Conservation (phyloP, 1,140 invertebrate species). For the Achatina immaculata region DNA sequence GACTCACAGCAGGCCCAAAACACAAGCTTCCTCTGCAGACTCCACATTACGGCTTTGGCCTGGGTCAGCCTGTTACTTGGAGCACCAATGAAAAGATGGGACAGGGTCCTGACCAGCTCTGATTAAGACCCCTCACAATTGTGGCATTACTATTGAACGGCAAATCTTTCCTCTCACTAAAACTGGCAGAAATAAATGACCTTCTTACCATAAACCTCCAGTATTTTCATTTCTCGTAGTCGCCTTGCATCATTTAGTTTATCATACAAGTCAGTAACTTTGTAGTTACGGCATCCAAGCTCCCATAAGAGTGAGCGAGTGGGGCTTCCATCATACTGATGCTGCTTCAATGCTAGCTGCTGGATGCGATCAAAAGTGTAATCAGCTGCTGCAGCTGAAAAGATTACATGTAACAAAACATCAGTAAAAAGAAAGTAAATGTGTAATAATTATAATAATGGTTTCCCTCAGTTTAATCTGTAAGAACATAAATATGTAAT, state of each 20-base stretch:
- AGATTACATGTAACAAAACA: background rate
- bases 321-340: constrained; percentile 48
- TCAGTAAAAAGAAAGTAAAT: too few relatives aligned
- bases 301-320: constrained; percentile 51
- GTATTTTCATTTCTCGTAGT: constrained; percentile 47
- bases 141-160: too few relatives aligned
- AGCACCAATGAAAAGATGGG: too few relatives aligned
- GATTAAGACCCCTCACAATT: too few relatives aligned
- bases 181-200: background rate
- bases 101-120: too few relatives aligned
- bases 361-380: constrained; percentile 49
- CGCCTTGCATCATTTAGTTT: constrained; percentile 43
- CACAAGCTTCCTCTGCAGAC: too few relatives aligned
- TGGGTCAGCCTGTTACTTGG: too few relatives aligned
- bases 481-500: background rate
- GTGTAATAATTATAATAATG: background rate
- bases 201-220: constrained; percentile 53
- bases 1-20: too few relatives aligned
- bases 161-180: too few relatives aligned
- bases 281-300: constrained; percentile 47
- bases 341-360: constrained; percentile 43
- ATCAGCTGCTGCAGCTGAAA: constrained; percentile 47
- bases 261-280: constrained; percentile 48
- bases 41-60: too few relatives aligned
- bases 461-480: background rate